Percentiles rank a stretch among this genome's conserved stretches.
These are phyloP conservation scores for Talpa occidentalis DNA, from an alignment of 2,113 vertebrate genomes.

Conservation along the genomic window DNA sequence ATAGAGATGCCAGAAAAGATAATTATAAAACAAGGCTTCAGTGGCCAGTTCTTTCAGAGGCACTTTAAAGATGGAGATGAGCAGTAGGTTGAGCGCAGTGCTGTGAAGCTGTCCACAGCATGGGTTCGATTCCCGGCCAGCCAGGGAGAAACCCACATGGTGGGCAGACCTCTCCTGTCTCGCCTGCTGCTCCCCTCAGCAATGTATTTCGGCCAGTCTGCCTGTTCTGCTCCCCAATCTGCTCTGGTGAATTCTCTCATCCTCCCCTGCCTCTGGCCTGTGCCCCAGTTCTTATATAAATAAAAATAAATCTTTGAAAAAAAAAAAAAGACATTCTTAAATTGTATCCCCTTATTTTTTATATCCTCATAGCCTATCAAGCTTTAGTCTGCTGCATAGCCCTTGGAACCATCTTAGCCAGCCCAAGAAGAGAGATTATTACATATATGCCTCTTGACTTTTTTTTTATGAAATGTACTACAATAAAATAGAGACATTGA, in stretches of 20 bases:
- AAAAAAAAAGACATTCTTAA: neutral
- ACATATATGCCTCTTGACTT: neutral
- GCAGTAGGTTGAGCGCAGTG: too few relatives aligned
- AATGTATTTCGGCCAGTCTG: too few relatives aligned
- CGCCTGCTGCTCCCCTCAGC: too few relatives aligned
- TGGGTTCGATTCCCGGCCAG: too few relatives aligned
- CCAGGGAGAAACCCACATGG: too few relatives aligned
- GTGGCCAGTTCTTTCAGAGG: neutral
- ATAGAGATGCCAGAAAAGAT: neutral
- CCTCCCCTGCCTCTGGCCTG: too few relatives aligned
- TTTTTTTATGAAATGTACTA: conserved; percentile 19
- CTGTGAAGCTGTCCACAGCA: too few relatives aligned
- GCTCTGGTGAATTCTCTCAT: too few relatives aligned
- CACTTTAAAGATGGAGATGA: neutral
- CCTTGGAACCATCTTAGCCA: neutral
- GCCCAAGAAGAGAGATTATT: neutral
- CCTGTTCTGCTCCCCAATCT: too few relatives aligned
- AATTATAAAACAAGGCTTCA: neutral
- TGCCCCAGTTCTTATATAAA: too few relatives aligned
- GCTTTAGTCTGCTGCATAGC: neutral
- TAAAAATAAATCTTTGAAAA: too few relatives aligned
- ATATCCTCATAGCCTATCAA: neutral
- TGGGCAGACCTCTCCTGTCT: too few relatives aligned
- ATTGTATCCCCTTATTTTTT: conserved; percentile 26
- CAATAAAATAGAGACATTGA: neutral